phyloP scores from a whole-genome alignment of 2,888 invertebrate genomes.

The Entomobrya proxima region DNA sequence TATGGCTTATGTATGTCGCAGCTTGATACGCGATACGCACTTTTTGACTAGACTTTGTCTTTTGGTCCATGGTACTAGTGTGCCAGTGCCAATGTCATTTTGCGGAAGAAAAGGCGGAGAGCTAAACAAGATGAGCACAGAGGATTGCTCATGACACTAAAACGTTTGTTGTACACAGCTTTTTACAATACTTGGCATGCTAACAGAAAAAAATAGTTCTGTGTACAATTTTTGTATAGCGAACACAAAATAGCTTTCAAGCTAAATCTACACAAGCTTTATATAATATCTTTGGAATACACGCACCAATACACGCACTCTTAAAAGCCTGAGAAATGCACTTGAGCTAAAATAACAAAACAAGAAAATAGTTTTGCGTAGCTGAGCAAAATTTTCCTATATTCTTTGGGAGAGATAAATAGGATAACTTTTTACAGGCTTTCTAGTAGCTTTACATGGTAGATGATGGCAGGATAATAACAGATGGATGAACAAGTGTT shows the following conservation, averaged over 20 bases:
- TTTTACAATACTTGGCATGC: not conserved
- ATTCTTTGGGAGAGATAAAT: not conserved
- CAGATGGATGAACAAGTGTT: slow-evolving; percentile 55
- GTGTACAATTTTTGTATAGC: not conserved
- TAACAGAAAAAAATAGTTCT: slow-evolving; percentile 11
- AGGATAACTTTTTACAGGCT: not conserved
- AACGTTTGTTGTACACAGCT: not conserved
- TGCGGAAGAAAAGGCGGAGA: not conserved
- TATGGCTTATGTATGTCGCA: slow-evolving; percentile 25
- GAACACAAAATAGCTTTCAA: slow-evolving; percentile 19
- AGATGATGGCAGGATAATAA: slow-evolving; percentile 39
- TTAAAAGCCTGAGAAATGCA: not conserved
- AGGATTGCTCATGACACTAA: slow-evolving; percentile 6
- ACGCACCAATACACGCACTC: not conserved
- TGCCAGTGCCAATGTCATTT: not conserved
- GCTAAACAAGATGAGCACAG: not conserved
- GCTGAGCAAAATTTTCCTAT: not conserved
- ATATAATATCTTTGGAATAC: not conserved
- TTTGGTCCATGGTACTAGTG: not conserved
- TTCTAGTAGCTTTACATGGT: not conserved
- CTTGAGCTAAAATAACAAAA: not conserved
- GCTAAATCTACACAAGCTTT: not conserved
- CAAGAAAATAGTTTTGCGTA: not conserved
- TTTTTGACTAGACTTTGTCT: not conserved
- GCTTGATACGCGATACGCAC: slow-evolving; percentile 13